phyloP scores from a whole-genome alignment of 2,888 invertebrate genomes.

The Andrena trimmerana region DNA sequence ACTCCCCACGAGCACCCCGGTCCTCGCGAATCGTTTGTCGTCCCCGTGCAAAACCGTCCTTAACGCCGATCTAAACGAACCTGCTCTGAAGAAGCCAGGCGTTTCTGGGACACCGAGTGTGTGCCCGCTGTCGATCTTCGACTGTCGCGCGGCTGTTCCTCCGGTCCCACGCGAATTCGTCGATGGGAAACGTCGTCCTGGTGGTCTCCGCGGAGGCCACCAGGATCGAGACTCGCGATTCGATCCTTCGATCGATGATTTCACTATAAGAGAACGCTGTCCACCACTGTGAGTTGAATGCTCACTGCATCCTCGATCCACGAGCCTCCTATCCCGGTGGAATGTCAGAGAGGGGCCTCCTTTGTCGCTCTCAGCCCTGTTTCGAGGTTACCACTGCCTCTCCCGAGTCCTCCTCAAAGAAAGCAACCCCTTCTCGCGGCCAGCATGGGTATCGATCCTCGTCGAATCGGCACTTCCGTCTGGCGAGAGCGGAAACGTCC shows the following conservation, averaged over 20 bases:
- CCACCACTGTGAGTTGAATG: neutral
- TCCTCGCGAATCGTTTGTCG: constrained; percentile 2
- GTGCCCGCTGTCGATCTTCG: constrained; percentile 5
- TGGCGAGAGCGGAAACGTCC: constrained; percentile 14
- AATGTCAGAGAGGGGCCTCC: neutral
- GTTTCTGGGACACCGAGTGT: constrained; percentile 20
- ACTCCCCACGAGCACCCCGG: neutral
- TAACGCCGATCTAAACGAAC: no score
- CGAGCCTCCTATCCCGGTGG: neutral
- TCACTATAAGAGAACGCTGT: neutral
- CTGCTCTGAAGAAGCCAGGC: neutral
- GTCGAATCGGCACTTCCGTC: neutral
- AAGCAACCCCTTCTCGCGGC: neutral
- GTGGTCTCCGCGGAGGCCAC: constrained; percentile 58
- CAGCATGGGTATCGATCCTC: neutral
- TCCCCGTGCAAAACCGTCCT: neutral
- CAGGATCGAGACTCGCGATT: constrained; percentile 35
- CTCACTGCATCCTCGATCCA: constrained; percentile 31
- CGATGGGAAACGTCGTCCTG: constrained; percentile 32
- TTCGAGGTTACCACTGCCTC: neutral
- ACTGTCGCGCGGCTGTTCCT: constrained; percentile 8
- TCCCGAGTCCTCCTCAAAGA: neutral
- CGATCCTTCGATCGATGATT: constrained; percentile 38
- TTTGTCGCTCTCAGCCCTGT: neutral
- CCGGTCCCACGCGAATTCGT: neutral